Percentiles rank a stretch among this genome's conserved stretches.
These are phyloP conservation scores for Nomada lathburiana DNA, from an alignment of 2,888 invertebrate genomes.

Conservation along the genomic window DNA sequence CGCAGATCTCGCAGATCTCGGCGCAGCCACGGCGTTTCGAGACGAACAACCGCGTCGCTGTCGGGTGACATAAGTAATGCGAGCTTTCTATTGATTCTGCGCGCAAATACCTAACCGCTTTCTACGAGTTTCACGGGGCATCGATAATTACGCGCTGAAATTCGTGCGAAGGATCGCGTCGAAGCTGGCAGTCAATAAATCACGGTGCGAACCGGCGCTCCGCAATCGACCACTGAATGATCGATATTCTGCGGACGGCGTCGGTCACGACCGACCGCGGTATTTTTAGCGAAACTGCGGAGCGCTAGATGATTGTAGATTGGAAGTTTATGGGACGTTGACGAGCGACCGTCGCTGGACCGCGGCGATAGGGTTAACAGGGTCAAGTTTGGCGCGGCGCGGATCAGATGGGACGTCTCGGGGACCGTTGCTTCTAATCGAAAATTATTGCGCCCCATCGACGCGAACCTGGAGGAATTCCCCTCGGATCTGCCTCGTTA, in stretches of 20 bases:
- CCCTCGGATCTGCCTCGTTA: constrained; percentile 37
- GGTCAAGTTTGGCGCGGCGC: constrained; percentile 58
- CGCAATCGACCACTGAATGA: constrained; percentile 13
- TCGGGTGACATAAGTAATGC: constrained; percentile 56
- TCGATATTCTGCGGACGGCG: constrained; percentile 45
- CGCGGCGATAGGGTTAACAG: constrained; percentile 55
- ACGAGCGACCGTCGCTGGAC: neutral
- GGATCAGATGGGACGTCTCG: constrained; percentile 14
- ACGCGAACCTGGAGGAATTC: constrained; percentile 26
- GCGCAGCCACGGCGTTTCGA: neutral
- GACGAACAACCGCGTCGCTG: constrained; percentile 17
- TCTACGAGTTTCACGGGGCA: constrained; percentile 67
- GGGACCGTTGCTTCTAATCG: constrained; percentile 46
- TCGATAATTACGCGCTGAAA: constrained; percentile 68
- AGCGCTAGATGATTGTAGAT: constrained; percentile 23
- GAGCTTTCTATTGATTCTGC: constrained; percentile 73
- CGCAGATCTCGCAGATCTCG: neutral
- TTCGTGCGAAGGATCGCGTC: constrained; percentile 50
- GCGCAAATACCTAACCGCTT: constrained; percentile 67
- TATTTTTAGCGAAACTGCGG: constrained; percentile 28
- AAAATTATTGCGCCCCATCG: constrained; percentile 59
- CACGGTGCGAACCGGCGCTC: constrained; percentile 14
- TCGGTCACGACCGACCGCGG: neutral
- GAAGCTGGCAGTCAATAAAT: constrained; percentile 58
- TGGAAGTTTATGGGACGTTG: constrained; percentile 11